Base-by-base conservation (phyloP, 2,113 vertebrate genomes). In the Xiphophorus couchianus region DNA sequence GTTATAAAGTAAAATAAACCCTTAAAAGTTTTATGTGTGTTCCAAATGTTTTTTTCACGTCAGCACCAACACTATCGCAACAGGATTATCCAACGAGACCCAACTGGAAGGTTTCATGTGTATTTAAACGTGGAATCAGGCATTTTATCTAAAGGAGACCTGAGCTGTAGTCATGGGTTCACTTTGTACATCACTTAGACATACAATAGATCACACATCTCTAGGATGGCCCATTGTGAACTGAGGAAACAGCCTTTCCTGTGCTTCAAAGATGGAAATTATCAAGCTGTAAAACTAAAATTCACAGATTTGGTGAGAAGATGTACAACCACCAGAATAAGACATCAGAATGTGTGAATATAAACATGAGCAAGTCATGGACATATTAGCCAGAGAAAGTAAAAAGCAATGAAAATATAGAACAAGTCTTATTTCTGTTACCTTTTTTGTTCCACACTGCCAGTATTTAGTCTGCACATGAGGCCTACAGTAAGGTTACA, bases 401-500 rank as follows among this genome's bases (percentile, higher is more conserved):
- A 94, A 6, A 93, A 84, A 8, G 71, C 81, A 15, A 90, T 91
- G 90, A 30, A 92, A 89, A 87, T 74, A 76, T 66, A 64, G 70
- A 51, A 77, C n/a, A 5, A 63, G 30, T 30, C 29, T 73, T 69
- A 44, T 65, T 0, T 60, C 13, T 66, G 60, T n/a, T 12, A 3
- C 30, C 29, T 13, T 37, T 58, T 37, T 27, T 51, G 33, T 25
- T 37, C 17, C 69, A 37, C 27, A 42, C 30, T 1, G 2, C 7
- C 27, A 73, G 71, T 31, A 62, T 77, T 62, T 72, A 39, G 44
- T 77, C 33, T 83, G 28, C 0, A 22, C 69, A 54, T 75, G 51
- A 62, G 48, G 0, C 19, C 37, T 61, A 68, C 73, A 63, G 71
- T 73, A 60, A 72, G 76, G 35, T 80, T 69, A 69, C 54, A 78